Percentiles rank a stretch among this genome's conserved stretches.
Conservation (phyloP, 2,113 vertebrate species). For the Eulemur rufifrons region DNA sequence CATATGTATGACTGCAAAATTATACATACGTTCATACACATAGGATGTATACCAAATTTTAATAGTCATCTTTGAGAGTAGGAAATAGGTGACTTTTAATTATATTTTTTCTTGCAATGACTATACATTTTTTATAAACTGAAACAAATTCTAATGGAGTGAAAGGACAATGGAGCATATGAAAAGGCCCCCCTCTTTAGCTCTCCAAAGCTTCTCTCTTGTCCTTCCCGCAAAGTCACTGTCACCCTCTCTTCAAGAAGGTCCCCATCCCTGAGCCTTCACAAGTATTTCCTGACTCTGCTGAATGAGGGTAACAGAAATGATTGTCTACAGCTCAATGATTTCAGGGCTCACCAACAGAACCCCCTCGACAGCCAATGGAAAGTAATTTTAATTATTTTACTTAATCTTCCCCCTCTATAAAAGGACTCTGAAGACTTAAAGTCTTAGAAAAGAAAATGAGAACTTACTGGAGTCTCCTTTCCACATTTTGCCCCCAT, state of each 20-base stretch:
- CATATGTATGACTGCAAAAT: not conserved
- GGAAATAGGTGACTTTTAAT: not conserved
- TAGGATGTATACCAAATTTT: not conserved
- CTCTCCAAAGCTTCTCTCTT: not conserved
- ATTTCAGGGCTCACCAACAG: not conserved
- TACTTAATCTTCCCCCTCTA: not conserved
- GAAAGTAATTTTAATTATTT: not conserved
- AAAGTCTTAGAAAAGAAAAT: not conserved
- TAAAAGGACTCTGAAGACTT: not conserved
- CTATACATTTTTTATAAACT: not conserved
- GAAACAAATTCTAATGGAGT: not conserved
- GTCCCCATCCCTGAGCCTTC: not conserved
- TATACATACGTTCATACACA: not conserved
- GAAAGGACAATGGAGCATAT: not conserved
- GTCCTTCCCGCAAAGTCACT: not conserved
- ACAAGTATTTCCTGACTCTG: not conserved
- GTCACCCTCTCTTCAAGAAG: not conserved
- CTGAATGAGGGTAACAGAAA: not conserved
- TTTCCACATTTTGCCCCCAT: not conserved
- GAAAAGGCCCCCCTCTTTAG: not conserved
- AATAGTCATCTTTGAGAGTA: not conserved
- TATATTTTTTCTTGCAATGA: not conserved
- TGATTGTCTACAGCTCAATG: not conserved
- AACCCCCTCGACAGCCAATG: not conserved
- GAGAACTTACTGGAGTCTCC: not conserved